A percentile compares a stretch with the other conserved stretches of the same genome.
These are phyloP conservation scores for Pterostichus madidus DNA, from an alignment of 2,888 invertebrate species.

Conservation along the genomic window DNA sequence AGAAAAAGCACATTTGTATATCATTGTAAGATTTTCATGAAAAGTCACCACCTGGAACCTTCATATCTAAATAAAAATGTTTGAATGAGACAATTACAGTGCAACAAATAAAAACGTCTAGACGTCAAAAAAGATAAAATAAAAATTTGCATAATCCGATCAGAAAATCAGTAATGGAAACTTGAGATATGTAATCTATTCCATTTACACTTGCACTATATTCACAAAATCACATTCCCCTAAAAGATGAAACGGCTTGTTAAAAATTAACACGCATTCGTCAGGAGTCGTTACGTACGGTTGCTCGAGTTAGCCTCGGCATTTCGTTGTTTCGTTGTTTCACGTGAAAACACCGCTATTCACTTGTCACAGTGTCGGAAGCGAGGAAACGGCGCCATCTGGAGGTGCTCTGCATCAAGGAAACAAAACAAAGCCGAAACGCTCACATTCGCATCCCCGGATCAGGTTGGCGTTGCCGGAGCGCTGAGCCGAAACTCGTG, in stretches of 20 bases:
- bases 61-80: no score
- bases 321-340: slow-evolving; percentile 21
- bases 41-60: no score
- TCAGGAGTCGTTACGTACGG: slow-evolving; percentile 11
- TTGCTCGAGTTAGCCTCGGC: slow-evolving; percentile 1
- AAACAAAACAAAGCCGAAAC: slow-evolving; percentile 41
- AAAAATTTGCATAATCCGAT: not conserved
- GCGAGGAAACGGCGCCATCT: slow-evolving; percentile 39
- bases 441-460: not conserved
- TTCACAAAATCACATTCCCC: not conserved
- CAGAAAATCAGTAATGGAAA: not conserved
- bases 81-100: not conserved
- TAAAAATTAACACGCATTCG: slow-evolving; percentile 36
- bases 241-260: slow-evolving; percentile 27
- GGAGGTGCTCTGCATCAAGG: slow-evolving; percentile 16
- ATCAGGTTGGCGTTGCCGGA: not conserved
- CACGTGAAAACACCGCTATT: slow-evolving; percentile 34
- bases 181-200: not conserved
- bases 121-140: not conserved
- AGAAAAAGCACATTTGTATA: no score
- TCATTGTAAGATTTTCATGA: no score
- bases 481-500: not conserved
- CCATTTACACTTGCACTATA: not conserved
- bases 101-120: not conserved
- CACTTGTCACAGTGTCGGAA: slow-evolving; percentile 48